Conservation (phyloP, 2,888 invertebrate genomes). For the Coenonympha arcania region DNA sequence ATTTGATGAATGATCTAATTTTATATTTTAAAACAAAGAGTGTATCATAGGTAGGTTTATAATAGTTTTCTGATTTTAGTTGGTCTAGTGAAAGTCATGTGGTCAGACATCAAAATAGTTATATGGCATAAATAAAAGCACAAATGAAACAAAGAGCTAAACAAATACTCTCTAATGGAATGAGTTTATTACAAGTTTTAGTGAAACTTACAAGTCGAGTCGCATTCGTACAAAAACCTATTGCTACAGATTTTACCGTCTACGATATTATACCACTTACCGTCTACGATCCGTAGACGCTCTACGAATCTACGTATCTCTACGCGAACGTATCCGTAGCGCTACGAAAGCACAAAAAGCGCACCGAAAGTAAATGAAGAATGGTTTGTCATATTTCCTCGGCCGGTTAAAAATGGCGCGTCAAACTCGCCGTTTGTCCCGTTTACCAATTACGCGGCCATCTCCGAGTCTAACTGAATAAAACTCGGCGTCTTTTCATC, state of each 20-base stretch:
- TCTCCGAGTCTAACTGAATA: slow-evolving; percentile 65
- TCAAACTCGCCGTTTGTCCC: slow-evolving; percentile 37
- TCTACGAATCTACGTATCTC: neutral
- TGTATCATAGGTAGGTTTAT: too few species aligned
- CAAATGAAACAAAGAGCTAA: too few species aligned
- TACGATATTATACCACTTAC: neutral
- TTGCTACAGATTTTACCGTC: neutral
- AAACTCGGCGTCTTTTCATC: slow-evolving; percentile 62
- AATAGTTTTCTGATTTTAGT: too few species aligned
- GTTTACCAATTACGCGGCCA: slow-evolving; percentile 59
- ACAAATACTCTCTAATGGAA: too few species aligned
- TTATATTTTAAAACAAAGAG: too few species aligned
- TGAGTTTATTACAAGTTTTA: too few species aligned
- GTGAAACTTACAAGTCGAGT: too few species aligned
- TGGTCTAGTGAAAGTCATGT: too few species aligned
- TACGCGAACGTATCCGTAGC: neutral
- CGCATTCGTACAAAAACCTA: too few species aligned
- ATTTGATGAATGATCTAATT: too few species aligned
- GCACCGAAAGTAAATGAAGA: slow-evolving; percentile 9
- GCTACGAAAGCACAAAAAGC: slow-evolving; percentile 8
- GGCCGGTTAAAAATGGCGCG: slow-evolving; percentile 26
- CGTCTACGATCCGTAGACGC: slow-evolving; percentile 1
- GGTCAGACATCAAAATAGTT: too few species aligned
- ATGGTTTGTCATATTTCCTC: slow-evolving; percentile 17
- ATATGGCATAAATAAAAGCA: too few species aligned